phyloP scores from a whole-genome alignment of 2,888 invertebrate genomes.

The Lithodes maja region DNA sequence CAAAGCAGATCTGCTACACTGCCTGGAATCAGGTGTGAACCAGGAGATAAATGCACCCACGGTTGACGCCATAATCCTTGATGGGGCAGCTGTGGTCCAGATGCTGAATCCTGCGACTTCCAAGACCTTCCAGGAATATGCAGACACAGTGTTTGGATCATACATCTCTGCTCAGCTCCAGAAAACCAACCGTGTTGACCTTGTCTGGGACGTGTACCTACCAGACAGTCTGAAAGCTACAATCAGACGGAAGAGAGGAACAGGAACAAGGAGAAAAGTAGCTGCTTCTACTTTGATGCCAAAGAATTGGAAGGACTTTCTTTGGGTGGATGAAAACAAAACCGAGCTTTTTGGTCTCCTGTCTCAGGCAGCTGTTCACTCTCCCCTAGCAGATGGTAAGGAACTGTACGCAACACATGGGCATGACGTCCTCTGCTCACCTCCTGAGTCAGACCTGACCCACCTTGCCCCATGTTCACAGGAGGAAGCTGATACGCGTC shows the following conservation, averaged over 20 bases:
- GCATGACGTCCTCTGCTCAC: not conserved
- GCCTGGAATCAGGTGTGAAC: not conserved
- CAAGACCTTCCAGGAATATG: not conserved
- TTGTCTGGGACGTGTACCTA: not conserved
- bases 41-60: not conserved
- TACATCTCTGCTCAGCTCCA: not conserved
- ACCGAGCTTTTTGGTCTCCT: not conserved
- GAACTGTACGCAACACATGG: not conserved
- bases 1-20: too few relatives aligned
- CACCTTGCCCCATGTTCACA: not conserved
- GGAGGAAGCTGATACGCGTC: conserved; percentile 5
- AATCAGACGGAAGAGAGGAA: too few relatives aligned
- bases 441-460: too few relatives aligned
- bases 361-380: not conserved
- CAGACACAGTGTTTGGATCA: not conserved
- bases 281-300: not conserved
- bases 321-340: not conserved
- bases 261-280: too few relatives aligned
- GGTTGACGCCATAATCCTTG: too few relatives aligned
- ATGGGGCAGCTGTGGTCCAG: not conserved
- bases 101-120: not conserved
- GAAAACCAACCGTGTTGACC: conserved; percentile 1
- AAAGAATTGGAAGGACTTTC: conserved; percentile 5
- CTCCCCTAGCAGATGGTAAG: not conserved
- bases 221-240: not conserved